Percentiles rank a stretch among this genome's conserved stretches.
phyloP scores from a whole-genome alignment of 2,888 invertebrate genomes.

The Cephus rjabovi region DNA sequence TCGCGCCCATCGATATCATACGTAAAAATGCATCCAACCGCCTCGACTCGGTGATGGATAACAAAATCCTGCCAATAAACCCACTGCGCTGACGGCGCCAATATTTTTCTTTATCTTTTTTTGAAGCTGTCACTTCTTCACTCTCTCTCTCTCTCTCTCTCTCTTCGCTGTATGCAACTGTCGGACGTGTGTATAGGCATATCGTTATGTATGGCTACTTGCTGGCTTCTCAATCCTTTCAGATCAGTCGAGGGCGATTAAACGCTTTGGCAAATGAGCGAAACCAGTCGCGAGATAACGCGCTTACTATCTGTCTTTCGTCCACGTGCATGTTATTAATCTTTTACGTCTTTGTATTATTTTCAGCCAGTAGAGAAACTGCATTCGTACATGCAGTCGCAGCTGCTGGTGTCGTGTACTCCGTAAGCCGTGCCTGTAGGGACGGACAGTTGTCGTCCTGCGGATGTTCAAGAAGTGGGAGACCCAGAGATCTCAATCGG shows the following conservation, averaged over 20 bases:
- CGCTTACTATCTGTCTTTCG: background rate
- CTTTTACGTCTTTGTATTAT: background rate
- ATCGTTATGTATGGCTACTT: background rate
- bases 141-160: background rate
- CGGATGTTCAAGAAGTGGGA: conserved; percentile 85
- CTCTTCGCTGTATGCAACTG: background rate
- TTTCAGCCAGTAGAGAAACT: conserved; percentile 83
- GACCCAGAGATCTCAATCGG: conserved; percentile 85
- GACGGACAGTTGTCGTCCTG: conserved; percentile 92
- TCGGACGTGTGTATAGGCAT: background rate
- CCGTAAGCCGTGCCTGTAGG: conserved; percentile 90
- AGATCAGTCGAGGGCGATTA: background rate
- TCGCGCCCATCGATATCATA: no score
- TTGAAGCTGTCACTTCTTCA: background rate
- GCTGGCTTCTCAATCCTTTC: background rate
- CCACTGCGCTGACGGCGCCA: background rate
- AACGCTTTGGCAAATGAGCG: background rate
- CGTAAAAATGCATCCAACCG: no score
- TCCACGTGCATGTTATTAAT: conserved; percentile 4
- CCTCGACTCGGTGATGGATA: background rate
- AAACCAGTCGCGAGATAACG: background rate
- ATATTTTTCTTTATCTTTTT: background rate
- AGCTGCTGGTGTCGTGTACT: conserved; percentile 89
- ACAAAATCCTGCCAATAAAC: background rate
- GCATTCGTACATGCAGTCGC: conserved; percentile 93